A percentile compares a stretch with the other conserved stretches of the same genome.
phyloP scores from a whole-genome alignment of 2,113 vertebrate genomes.

The Ophiodon elongatus region DNA sequence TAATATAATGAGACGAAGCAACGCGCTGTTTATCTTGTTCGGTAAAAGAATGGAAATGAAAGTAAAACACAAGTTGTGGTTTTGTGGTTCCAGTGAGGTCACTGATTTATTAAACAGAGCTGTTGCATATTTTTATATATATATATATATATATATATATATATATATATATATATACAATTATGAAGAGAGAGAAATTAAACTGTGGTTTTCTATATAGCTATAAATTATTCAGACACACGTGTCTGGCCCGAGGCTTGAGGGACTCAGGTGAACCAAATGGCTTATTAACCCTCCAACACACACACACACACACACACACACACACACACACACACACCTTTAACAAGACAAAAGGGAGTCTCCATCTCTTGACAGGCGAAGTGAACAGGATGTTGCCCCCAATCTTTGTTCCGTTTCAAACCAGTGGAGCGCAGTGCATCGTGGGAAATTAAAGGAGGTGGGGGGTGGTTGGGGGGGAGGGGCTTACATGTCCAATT shows the following conservation, averaged over 20 bases:
- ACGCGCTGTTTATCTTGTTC: background rate
- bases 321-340: conserved; percentile 19
- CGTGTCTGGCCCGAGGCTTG: conserved; percentile 21
- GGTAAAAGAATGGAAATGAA: background rate
- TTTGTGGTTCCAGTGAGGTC: background rate
- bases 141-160: background rate
- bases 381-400: conserved; percentile 7
- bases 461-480: background rate
- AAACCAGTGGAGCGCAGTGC: conserved; percentile 41
- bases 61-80: background rate
- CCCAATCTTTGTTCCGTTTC: conserved; percentile 48
- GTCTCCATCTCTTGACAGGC: conserved; percentile 15
- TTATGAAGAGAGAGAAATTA: background rate
- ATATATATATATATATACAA: background rate
- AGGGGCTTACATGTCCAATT: background rate
- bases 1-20: too few species aligned
- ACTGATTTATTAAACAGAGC: background rate
- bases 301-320: conserved; percentile 35
- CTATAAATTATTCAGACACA: conserved; percentile 50
- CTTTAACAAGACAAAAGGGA: conserved; percentile 38
- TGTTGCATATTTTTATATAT: background rate
- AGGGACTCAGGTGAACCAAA: conserved; percentile 55
- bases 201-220: background rate
- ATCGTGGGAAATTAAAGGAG: conserved; percentile 46
- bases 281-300: conserved; percentile 41